Base-by-base conservation (phyloP, 2,113 vertebrate genomes). In the Pangasianodon gigas region DNA sequence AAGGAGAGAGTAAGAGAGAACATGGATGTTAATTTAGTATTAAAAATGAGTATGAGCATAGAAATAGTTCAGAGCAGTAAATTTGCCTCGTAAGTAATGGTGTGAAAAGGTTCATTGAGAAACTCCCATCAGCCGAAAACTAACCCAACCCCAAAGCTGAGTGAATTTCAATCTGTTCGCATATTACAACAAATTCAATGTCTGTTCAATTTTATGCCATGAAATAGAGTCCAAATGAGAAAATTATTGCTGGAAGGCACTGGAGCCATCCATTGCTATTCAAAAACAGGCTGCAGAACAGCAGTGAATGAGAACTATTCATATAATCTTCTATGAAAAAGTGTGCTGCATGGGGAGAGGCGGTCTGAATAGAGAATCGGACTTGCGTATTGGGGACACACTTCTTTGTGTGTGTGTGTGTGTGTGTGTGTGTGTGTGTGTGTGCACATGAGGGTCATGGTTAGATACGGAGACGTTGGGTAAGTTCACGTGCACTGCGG, bases 221-320 rank as follows among this genome's bases (percentile, higher is more conserved):
- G 87, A 88, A 88, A 83, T 88, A 54, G 77, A 82, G 62, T 84
- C 80, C 80, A 71, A 84, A 88, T 88, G 62, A 83, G 87, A 83
- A 88, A 62, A 83, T 52, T 51, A 56, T 67, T 69, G 87, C 87
- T 54, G 79, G 58, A 54, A 82, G 58, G 79, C 77, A 54, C 46
- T 41, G 48, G 32, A 88, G 74, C 60, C 18, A 77, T 46, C 77
- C 29, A 24, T 58, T n/a, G 58, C 85, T 37, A 67, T 67, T 88
- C 77, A 81, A 26, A 75, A 74, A 56, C 48, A 54, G 10, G 52
- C 13, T 58, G 24, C 24, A 58, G 85, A 87, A 87, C 74, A 19
- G 71, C 74, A 48, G 41, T 46, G 54, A 79, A 62, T 62, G 74
- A 65, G 29, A 81, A 65, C 29, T 37, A 37, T 65, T 88, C 56